Evolutionary conservation across 2,888 invertebrate genomes (phyloP), one percentile per base, ranked within the genome.

Genomic region (Busseola fusca): DNA sequence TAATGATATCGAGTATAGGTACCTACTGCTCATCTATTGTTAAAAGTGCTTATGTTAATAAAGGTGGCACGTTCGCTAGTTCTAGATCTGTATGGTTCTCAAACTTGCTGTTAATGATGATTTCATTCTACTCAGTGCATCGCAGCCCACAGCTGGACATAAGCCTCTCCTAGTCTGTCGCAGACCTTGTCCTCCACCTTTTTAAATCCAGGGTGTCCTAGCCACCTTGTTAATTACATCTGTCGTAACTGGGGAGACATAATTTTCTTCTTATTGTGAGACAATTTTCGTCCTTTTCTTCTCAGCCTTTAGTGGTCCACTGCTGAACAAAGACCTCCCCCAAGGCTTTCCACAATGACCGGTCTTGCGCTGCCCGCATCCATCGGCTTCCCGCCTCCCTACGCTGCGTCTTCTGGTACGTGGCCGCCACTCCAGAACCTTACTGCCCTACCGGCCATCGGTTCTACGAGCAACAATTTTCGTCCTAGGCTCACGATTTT

Each of bases 21-120:
- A 30, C 16, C 34, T 14, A 64, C 14, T 21, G 37, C 37, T 69
- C 69, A 64, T 72, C 25, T 54, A 52, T 71, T 52, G 34, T 25
- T 0, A 67, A 57, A 37, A 64, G 57, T 62, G 69, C 59, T 72
- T 50, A 69, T 71, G 78, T 73, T 80, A 78, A 18, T 3, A n/a
- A 67, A 76, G 71, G 52, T 30, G 78, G 78, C 89, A 89, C 90
- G 90, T 88, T 85, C 84, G 80, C 78, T 72, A 84, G 82, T 75
- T 83, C 66, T 74, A 81, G 81, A 80, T 69, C 67, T n/a, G 64
- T 25, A 74, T 34, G 87, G 69, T 82, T 84, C 82, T 87, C 89
- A 90, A 90, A 85, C 71, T 88, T 80, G 58, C 5, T 9, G 14
- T 10, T 3, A 63, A 16, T 12, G 1, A n/a, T 10, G 5, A n/a